A percentile compares a stretch with the other conserved stretches of the same genome.
phyloP scores from a whole-genome alignment of 1,140 invertebrate species.

The Nephotettix cincticeps region DNA sequence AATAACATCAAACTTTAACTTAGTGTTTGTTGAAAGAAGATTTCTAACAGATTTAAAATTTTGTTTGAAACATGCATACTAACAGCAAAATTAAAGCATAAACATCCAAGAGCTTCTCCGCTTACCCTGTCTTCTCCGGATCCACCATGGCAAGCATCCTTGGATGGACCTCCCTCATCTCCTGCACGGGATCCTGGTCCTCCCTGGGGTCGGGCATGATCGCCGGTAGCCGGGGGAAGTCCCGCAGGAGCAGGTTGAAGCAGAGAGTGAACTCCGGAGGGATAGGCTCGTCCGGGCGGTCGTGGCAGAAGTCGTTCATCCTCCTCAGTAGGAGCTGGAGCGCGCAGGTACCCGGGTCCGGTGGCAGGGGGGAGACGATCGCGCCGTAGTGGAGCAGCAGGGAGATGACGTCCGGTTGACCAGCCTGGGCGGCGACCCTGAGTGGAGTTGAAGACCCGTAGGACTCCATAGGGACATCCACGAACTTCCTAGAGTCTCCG shows the following conservation, averaged over 20 bases:
- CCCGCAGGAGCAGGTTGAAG: not conserved
- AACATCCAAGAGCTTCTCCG: no score
- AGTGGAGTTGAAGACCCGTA: slow-evolving; percentile 67
- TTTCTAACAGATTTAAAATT: no score
- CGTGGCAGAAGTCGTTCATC: slow-evolving; percentile 23
- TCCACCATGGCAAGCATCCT: slow-evolving; percentile 51
- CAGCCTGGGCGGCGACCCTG: slow-evolving; percentile 67
- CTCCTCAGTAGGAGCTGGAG: slow-evolving; percentile 36
- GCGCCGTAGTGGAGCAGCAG: slow-evolving; percentile 71
- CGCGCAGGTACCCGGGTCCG: slow-evolving; percentile 50
- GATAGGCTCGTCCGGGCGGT: not conserved
- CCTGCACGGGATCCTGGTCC: not conserved
- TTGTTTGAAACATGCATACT: no score
- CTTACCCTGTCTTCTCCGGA: slow-evolving; percentile 36
- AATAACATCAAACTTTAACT: not conserved
- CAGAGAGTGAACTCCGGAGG: not conserved
- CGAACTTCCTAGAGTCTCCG: slow-evolving; percentile 55
- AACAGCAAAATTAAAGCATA: no score
- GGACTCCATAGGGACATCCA: slow-evolving; percentile 76
- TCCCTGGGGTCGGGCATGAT: slow-evolving; percentile 16
- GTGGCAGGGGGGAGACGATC: slow-evolving; percentile 47
- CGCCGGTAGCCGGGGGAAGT: not conserved
- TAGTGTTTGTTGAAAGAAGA: not conserved
- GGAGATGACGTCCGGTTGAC: slow-evolving; percentile 66
- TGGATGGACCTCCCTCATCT: slow-evolving; percentile 14